Conservation (phyloP, 2,113 vertebrate species). For the Acrocephalus arundinaceus region DNA sequence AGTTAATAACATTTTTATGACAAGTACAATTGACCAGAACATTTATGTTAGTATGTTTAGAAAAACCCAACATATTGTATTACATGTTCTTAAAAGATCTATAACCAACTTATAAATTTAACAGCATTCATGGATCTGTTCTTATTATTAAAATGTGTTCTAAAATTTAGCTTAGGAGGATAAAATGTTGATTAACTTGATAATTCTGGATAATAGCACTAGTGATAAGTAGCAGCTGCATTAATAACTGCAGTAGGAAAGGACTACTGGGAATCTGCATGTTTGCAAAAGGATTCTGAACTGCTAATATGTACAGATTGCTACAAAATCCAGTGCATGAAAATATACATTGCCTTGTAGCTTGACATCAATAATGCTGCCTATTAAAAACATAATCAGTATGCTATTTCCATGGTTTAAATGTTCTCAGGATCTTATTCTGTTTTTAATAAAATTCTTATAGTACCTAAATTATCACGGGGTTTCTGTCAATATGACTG, state of each 20-base stretch:
- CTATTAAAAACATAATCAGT: not conserved
- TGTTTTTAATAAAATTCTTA: not conserved
- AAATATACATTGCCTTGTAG: not conserved
- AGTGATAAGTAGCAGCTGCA: not conserved
- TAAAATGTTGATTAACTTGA: not conserved
- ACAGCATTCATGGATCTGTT: not conserved
- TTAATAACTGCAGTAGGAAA: not conserved
- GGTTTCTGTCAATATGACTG: conserved; percentile 39
- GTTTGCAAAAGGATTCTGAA: conserved; percentile 28
- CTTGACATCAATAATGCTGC: not conserved
- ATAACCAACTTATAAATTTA: not conserved
- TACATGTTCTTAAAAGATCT: not conserved
- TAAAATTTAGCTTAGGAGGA: not conserved
- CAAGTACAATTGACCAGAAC: not conserved
- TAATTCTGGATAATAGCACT: not conserved
- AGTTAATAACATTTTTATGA: not conserved
- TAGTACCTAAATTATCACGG: conserved; percentile 15
- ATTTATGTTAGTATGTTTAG: not conserved
- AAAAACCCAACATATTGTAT: not conserved
- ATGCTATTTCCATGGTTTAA: not conserved
- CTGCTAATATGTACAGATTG: not conserved
- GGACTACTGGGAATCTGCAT: not conserved
- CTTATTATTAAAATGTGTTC: not conserved
- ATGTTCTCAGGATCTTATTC: not conserved
- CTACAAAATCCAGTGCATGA: not conserved